Percentiles rank a stretch among this genome's conserved stretches.
phyloP scores from a whole-genome alignment of 1,140 invertebrate species.

The Zelostemma sp. region DNA sequence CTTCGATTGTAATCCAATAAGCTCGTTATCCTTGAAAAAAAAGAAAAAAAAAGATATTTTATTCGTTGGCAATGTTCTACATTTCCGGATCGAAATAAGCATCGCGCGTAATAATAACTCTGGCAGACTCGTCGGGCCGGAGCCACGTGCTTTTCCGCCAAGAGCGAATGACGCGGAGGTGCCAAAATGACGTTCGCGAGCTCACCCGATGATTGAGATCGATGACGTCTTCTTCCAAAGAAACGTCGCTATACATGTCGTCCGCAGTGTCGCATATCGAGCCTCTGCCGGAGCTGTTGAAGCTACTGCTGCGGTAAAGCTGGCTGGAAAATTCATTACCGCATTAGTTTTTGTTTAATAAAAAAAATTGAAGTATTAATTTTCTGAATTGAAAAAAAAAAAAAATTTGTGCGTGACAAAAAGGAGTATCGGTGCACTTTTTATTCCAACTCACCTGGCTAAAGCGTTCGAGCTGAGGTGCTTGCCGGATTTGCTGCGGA shows the following conservation, averaged over 20 bases:
- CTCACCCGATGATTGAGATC: constrained; percentile 91
- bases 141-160: no score
- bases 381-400: not conserved
- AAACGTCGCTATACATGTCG: constrained; percentile 93
- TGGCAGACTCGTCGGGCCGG: no score
- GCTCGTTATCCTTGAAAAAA: constrained; percentile 7
- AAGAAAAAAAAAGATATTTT: constrained; percentile 9
- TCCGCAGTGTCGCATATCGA: constrained; percentile 90
- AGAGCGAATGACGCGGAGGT: no score
- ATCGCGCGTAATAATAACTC: no score
- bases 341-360: not conserved
- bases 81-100: no score
- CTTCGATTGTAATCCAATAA: constrained; percentile 16
- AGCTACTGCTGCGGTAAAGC: constrained; percentile 89
- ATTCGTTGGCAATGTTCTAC: no score
- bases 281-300: constrained; percentile 89
- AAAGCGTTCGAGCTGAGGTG: constrained; percentile 85
- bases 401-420: constrained; percentile 3
- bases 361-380: constrained; percentile 3
- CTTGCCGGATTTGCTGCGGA: constrained; percentile 80
- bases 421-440: not conserved
- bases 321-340: constrained; percentile 74
- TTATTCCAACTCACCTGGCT: constrained; percentile 77
- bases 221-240: constrained; percentile 90
- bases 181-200: not conserved